Evolutionary conservation across 2,888 invertebrate species (phyloP), one percentile per base, ranked within the genome.

Genomic region (Drosophila eohydei): DNA sequence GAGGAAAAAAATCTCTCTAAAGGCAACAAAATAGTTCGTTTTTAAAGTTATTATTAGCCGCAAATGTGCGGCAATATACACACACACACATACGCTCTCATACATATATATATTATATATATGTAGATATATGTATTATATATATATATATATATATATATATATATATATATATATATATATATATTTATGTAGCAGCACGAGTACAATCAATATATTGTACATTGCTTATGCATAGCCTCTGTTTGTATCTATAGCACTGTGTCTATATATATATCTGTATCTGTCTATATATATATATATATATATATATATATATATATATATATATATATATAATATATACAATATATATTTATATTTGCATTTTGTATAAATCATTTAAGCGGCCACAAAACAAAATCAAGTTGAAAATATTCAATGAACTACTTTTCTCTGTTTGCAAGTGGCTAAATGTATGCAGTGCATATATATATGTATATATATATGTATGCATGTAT

Each of bases 1-100:
- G 57, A 71, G 59, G 51, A 71, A 64, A 63, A 74, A 81, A 75
- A 83, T 50, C 48, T 90, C 78, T 74, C 84, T 83, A 88, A 87
- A 89, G 90, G 88, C 90, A 90, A 87, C 85, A 88, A 89, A 90
- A 87, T 90, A 87, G 86, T 87, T 90, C 88, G 79, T 90, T 87
- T 86, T 87, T 87, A 90, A 89, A 90, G 86, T 87, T 87, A 87
- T 87, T 87, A 87, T 87, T 87, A 87, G 86, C 90, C 88, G 86
- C 86, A 90, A 85, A 85, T 90, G 89, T 89, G 84, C 74, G 83
- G 87, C 73, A 56, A 85, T 83, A 80, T 46, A 70, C 32, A 66
- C 30, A 60, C 41, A 65, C 41, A 71, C 26, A 61, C 21, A 70
- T 43, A 71, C 51, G 64, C 36, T 58, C 16, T 46, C 26, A 61